Conservation (phyloP, 1,140 invertebrate species). For the Cydia amplana region DNA sequence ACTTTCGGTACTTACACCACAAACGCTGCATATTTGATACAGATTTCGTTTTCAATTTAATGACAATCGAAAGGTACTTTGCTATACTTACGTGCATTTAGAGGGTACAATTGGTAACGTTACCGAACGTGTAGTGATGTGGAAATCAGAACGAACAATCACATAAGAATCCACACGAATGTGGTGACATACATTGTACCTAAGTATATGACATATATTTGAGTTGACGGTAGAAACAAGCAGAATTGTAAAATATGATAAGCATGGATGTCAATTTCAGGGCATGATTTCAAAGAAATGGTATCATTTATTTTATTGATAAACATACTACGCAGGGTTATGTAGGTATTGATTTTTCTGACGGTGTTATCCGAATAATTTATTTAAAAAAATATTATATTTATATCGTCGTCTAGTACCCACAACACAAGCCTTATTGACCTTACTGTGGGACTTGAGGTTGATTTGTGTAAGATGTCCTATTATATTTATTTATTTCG, state of each 20-base stretch:
- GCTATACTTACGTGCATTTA: constrained; percentile 8
- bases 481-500: too few relatives aligned
- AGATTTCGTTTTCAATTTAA: constrained; percentile 29
- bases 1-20: constrained; percentile 6
- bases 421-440: too few relatives aligned
- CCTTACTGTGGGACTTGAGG: too few relatives aligned
- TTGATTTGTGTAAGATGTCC: too few relatives aligned
- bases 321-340: too few relatives aligned
- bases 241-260: too few relatives aligned
- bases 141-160: constrained; percentile 15
- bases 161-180: not conserved
- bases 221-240: not conserved
- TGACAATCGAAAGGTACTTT: constrained; percentile 27
- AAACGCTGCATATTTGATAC: constrained; percentile 19
- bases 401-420: too few relatives aligned
- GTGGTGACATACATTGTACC: not conserved
- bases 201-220: not conserved
- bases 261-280: too few relatives aligned
- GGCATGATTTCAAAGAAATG: too few relatives aligned
- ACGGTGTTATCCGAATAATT: too few relatives aligned
- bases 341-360: too few relatives aligned
- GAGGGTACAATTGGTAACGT: not conserved
- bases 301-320: too few relatives aligned
- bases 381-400: not conserved
- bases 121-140: constrained; percentile 12